Base-by-base conservation (phyloP, 2,113 vertebrate genomes). In the Smithornis capensis region DNA sequence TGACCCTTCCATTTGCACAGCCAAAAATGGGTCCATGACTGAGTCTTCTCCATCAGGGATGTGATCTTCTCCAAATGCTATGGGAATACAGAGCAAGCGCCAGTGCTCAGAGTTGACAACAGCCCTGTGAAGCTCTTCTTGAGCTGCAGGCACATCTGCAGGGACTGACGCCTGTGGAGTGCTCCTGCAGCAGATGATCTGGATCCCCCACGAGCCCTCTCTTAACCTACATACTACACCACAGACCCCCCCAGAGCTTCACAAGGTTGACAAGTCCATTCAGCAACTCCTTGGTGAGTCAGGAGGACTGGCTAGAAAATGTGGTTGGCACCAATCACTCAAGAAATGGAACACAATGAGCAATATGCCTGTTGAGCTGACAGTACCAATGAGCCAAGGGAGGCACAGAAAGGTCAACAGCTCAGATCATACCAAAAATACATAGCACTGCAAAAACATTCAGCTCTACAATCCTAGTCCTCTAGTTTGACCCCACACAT, bases 21-120 rank as follows among this genome's bases (percentile, higher is more conserved):
- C 17, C 64, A 75, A 56, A 69, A 73, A 3, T 1, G 4, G 7
- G 44, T n/a, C 45, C 31, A n/a, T 0, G 1, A 21, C 17, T 2
- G 14, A 38, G 28, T 37, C 49, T 59, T 52, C 31, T 71, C 47
- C 68, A 16, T 1, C 23, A 44, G 40, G 28, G n/a, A 59, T 9
- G 49, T 10, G 19, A 73, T 40, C 9, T 60, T 23, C 33, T 12
- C 7, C 19, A 29, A 31, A 38, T 0, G 6, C 22, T 31, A 6
- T 25, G 9, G 70, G 70, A 63, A 67, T 2, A 33, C 5, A 18
- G 60, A 65, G 17, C 57, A 52, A 69, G 47, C 0, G 19, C 55
- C 62, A 60, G 35, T 0, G 8, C 29, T 56, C 55, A 52, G 68
- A 56, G 56, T 4, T 8, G 60, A 1, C 6, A 33, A 53, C 28